Base-by-base conservation (phyloP, 2,113 vertebrate genomes). In the Rhodinocichla rosea region DNA sequence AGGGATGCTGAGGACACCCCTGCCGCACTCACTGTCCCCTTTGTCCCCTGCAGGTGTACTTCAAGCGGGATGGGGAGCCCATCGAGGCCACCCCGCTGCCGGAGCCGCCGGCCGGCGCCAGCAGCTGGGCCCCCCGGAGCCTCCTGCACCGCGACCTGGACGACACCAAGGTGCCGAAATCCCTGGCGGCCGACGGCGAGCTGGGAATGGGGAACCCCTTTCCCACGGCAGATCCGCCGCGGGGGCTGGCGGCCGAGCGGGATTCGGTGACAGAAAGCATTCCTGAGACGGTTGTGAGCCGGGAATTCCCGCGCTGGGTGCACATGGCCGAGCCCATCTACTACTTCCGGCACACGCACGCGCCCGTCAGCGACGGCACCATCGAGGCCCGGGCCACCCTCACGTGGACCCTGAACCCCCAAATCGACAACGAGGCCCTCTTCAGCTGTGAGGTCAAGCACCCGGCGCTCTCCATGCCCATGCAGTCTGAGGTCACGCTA, bases 401-500 rank as follows among this genome's bases (percentile, higher is more conserved):
- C 78, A 99, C 99, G 82, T 99, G 99, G 99, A 99, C 98, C 33
- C 98, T 99, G 68, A 99, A 99, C 97, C 99, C 99, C 2, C 98
- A 99, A 93, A 98, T 99, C 11, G 99, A 99, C 98, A 99, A 99
- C 2, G 99, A 99, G 50, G 99, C 99, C 0, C 98, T 99, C 50
- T 99, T 99, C 98, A 99, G 99, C 98, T 99, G 99, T 16, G 99
- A 99, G 97, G 99, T 99, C 96, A 99, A 99, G 95, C 99, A 99
- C 96, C 99, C 99, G 0, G 99, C 99, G 0, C 98, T 99, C 95
- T 99, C 99, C 42, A 99, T 99, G 99, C 98, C 99, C 96, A 99
- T 99, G 99, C 98, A 99, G 97, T 98, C 99, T 0, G 99, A 99
- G 96, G 98, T 99, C 95, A 99, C 98, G 0, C 98, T 99, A 21